Base-by-base conservation (phyloP, 2,888 invertebrate species). In the Hydraecia micacea region DNA sequence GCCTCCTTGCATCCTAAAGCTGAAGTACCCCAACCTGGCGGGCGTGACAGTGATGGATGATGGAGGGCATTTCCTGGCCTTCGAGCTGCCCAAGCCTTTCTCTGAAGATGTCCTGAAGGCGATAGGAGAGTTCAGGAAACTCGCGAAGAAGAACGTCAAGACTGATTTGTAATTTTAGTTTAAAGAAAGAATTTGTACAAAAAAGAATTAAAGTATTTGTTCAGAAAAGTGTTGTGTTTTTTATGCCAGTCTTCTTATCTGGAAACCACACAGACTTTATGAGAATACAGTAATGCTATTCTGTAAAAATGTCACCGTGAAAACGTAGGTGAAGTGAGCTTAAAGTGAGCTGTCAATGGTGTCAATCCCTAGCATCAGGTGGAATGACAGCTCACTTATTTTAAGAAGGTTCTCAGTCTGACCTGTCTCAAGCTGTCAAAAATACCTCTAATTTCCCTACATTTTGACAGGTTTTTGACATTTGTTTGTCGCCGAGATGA, bases 31-130 rank as follows among this genome's bases (percentile, higher is more conserved):
- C 0, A 98, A 98, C 91, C 90, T 99, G 8, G 95, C 98, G 0
- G 97, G 97, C 60, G 97, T 97, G 79, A 98, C 97, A 0, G 96
- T 97, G 65, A 91, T 98, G 76, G 93, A 97, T 0, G 95, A 97
- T 5, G 98, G 98, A 2, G 99, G 99, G 0, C 99, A 99, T 93
- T 99, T 99, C 96, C 97, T 98, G 0, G 98, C 99, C 0, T 97
- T 99, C 71, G 98, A 99, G 92, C 95, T 97, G 85, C 99, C 99
- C 0, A 91, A 97, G 81, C 87, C 97, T 0, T 94, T 99, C 55
- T 97, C 98, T 9, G 95, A 97, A 2, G 98, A 99, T 90, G 95
- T 99, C 0, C 75, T 95, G n/a, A 92, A 92, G 42, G 95, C 95
- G 0, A 80, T 95, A 2, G 83, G 75, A 15, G 91, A 90, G 46